Percentiles rank a stretch among this genome's conserved stretches.
phyloP scores from a whole-genome alignment of 2,797 vertebrate genomes.

The Anniella stebbinsi region DNA sequence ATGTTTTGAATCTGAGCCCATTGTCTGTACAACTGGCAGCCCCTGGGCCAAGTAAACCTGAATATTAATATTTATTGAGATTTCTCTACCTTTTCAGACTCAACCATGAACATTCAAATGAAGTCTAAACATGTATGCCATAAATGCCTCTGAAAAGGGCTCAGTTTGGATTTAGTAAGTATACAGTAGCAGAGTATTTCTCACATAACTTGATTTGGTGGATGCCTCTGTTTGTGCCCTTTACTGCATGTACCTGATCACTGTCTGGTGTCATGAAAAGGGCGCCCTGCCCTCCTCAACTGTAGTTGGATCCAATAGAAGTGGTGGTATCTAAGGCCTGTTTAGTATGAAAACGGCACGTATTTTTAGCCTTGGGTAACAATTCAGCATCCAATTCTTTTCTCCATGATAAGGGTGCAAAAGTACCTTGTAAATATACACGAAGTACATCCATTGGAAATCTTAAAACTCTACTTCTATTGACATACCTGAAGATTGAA shows the following conservation, averaged over 20 bases:
- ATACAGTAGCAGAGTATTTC: background rate
- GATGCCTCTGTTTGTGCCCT: no score
- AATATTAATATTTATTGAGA: background rate
- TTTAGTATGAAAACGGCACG: background rate
- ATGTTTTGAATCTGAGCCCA: background rate
- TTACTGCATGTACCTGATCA: background rate
- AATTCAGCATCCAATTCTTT: background rate
- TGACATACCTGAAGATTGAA: background rate
- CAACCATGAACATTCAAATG: background rate
- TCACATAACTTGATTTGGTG: background rate
- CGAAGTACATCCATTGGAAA: background rate
- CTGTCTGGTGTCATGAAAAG: background rate
- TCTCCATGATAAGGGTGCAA: background rate
- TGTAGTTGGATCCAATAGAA: background rate
- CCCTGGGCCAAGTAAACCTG: background rate
- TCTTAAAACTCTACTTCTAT: background rate
- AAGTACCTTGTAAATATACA: background rate
- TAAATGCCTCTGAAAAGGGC: background rate
- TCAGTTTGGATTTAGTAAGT: background rate
- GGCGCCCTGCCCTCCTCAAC: background rate
- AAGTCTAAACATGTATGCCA: background rate
- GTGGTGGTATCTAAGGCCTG: no score
- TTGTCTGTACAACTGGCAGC: background rate
- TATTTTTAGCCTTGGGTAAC: background rate
- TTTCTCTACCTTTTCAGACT: background rate